A percentile compares a stretch with the other conserved stretches of the same genome.
Evolutionary conservation across 2,888 invertebrate genomes (phyloP).

Genomic region (Drosophila robusta): DNA sequence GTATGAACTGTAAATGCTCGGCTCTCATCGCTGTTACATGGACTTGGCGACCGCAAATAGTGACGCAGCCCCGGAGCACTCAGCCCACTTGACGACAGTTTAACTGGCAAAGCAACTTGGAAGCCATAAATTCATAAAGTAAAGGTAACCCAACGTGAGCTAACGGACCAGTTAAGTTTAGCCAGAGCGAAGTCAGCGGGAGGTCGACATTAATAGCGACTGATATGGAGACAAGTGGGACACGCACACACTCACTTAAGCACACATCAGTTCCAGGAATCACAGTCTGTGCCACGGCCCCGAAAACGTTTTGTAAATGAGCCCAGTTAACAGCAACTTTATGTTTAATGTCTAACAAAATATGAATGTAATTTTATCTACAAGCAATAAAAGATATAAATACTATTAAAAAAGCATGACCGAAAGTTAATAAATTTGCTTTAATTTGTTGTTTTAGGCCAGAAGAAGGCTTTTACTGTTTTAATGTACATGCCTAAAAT

Average conservation of each 20-base stretch:
- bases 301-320: slow-evolving; percentile 27
- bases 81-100: slow-evolving; percentile 41
- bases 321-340: slow-evolving; percentile 12
- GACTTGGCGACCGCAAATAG: slow-evolving; percentile 68
- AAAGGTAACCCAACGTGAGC: slow-evolving; percentile 40
- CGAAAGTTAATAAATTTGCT: slow-evolving; percentile 1
- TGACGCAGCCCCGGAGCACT: slow-evolving; percentile 19
- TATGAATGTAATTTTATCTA: slow-evolving; percentile 17
- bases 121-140: slow-evolving; percentile 69
- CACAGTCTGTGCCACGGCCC: slow-evolving; percentile 3
- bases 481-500: not conserved
- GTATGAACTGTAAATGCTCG: slow-evolving; percentile 68
- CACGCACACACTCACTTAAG: slow-evolving; percentile 5
- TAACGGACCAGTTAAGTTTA: slow-evolving; percentile 50
- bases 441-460: slow-evolving; percentile 7
- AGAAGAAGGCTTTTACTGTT: not conserved
- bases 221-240: slow-evolving; percentile 45
- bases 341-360: slow-evolving; percentile 17
- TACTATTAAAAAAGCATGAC: slow-evolving; percentile 9
- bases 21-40: slow-evolving; percentile 47
- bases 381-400: slow-evolving; percentile 7
- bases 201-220: slow-evolving; percentile 64
- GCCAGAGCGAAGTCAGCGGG: slow-evolving; percentile 58
- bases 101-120: slow-evolving; percentile 60
- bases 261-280: slow-evolving; percentile 11